Conservation (phyloP, 2,113 vertebrate genomes). For the Pygoscelis adeliae region DNA sequence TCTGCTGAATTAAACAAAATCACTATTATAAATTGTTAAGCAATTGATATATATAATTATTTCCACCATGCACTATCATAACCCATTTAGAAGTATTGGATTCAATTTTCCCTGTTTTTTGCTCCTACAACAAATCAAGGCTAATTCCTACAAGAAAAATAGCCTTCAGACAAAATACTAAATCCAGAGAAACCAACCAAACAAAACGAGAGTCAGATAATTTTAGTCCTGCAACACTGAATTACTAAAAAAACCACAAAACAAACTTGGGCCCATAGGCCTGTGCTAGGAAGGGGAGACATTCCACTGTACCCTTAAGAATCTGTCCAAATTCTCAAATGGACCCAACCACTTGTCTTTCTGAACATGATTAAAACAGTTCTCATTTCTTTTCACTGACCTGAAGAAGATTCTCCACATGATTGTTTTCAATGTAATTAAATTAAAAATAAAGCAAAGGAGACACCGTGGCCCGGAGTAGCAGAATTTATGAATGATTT, state of each 20-base stretch:
- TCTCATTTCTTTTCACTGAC: background rate
- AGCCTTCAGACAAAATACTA: background rate
- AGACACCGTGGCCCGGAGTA: background rate
- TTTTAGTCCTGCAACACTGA: background rate
- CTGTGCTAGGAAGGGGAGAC: background rate
- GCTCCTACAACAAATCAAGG: background rate
- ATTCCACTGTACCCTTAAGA: background rate
- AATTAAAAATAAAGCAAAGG: background rate
- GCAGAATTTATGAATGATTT: background rate
- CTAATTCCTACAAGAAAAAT: background rate
- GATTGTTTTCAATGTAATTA: background rate
- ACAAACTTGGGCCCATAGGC: background rate
- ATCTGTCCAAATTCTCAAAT: background rate
- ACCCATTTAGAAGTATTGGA: background rate
- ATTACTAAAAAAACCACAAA: background rate
- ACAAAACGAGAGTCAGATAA: background rate
- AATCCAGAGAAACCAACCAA: background rate
- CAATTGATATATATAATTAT: background rate
- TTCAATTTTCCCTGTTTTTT: background rate
- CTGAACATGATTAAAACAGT: background rate
- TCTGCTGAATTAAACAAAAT: background rate
- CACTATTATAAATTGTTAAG: background rate
- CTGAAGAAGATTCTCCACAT: background rate
- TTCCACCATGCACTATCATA: background rate
- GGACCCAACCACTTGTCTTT: background rate